Conservation (phyloP, 2,888 invertebrate genomes). For the Oligia latruncula region DNA sequence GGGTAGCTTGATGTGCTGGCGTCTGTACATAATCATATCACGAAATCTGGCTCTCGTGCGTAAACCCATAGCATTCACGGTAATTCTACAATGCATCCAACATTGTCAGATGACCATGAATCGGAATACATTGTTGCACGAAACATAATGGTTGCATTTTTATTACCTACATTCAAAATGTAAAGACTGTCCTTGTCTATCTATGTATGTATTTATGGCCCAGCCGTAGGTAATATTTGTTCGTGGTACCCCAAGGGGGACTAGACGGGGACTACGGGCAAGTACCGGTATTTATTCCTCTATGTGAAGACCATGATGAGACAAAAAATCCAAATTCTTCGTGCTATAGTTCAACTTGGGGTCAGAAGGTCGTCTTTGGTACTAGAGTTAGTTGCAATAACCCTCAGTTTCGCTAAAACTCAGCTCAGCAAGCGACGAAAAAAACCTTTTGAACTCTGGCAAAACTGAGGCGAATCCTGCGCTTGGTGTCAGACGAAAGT, state of each 20-base stretch:
- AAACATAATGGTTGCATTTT: slow-evolving; percentile 11
- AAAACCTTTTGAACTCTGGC: not conserved
- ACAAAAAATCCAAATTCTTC: not conserved
- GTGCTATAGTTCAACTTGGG: not conserved
- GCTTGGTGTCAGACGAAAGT: not conserved
- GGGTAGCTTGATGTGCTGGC: too few relatives aligned
- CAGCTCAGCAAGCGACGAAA: not conserved
- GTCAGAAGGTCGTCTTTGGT: not conserved
- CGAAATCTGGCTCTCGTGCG: slow-evolving; percentile 6
- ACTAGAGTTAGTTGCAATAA: not conserved
- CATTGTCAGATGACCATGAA: slow-evolving; percentile 32
- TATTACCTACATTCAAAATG: not conserved
- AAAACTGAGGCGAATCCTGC: not conserved
- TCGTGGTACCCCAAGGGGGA: too few relatives aligned
- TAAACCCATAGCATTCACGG: slow-evolving; percentile 22
- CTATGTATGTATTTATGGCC: not conserved
- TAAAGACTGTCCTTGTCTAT: not conserved
- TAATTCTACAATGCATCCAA: slow-evolving; percentile 22
- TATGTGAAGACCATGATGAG: not conserved
- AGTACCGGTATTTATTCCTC: not conserved
- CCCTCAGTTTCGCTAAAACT: not conserved
- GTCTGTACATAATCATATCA: slow-evolving; percentile 17
- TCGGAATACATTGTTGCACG: slow-evolving; percentile 19
- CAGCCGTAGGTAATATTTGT: not conserved
- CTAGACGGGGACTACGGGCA: too few relatives aligned